phyloP scores from a whole-genome alignment of 2,797 vertebrate genomes.

The Prionace glauca region DNA sequence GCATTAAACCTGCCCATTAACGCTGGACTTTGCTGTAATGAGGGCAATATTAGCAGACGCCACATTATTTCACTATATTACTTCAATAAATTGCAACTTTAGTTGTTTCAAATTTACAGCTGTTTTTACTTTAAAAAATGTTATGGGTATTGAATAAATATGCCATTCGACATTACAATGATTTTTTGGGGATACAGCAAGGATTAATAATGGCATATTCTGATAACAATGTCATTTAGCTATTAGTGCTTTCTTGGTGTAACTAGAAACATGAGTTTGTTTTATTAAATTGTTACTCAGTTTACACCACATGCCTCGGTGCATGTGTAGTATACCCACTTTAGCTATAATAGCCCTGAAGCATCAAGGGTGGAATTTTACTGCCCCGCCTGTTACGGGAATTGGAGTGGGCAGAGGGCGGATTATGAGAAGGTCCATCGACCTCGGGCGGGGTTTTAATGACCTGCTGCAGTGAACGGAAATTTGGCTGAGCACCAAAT shows the following conservation, averaged over 20 bases:
- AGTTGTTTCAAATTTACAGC: not conserved
- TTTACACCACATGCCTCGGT: not conserved
- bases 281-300: not conserved
- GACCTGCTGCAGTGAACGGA: too few species aligned
- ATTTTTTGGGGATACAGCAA: not conserved
- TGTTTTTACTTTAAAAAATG: not conserved
- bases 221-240: not conserved
- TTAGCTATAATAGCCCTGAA: not conserved
- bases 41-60: not conserved
- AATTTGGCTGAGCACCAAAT: too few species aligned
- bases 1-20: not conserved
- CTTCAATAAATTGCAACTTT: not conserved
- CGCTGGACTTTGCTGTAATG: not conserved
- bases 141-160: not conserved
- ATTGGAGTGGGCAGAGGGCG: too few species aligned
- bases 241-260: not conserved
- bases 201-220: constrained; percentile 15
- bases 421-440: too few species aligned
- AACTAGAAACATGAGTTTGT: not conserved
- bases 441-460: too few species aligned
- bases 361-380: too few species aligned
- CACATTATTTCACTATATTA: not conserved
- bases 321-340: not conserved
- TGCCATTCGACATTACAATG: not conserved
- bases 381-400: too few species aligned